Conservation (phyloP, 2,113 vertebrate species). For the Eulemur rufifrons region DNA sequence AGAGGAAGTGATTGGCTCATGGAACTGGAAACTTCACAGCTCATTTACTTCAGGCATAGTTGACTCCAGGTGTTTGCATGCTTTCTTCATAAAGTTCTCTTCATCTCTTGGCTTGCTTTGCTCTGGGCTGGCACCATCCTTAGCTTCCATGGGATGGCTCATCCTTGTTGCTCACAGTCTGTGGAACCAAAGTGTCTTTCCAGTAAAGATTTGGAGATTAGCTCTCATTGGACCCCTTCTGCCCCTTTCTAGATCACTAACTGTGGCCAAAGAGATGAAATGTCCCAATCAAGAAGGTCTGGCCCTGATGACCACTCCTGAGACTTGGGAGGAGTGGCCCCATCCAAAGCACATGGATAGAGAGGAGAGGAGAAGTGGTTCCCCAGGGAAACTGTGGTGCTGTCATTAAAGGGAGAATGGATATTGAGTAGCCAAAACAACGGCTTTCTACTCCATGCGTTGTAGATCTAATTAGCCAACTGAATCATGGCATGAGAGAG, state of each 20-base stretch:
- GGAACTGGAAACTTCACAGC: background rate
- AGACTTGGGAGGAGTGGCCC: background rate
- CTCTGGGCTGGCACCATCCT: background rate
- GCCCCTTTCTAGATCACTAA: background rate
- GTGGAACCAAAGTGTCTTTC: background rate
- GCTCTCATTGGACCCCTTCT: background rate
- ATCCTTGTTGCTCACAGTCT: background rate
- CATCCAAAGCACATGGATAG: background rate
- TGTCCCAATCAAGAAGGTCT: background rate
- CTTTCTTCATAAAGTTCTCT: background rate
- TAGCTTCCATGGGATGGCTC: background rate
- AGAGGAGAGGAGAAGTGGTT: background rate
- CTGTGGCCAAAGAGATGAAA: background rate
- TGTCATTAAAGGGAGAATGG: background rate
- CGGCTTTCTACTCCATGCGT: background rate
- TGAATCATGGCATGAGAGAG: background rate
- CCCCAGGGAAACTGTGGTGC: background rate
- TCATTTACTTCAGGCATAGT: background rate
- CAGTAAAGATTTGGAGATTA: background rate
- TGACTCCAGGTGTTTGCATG: background rate
- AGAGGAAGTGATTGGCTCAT: background rate
- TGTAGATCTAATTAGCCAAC: background rate
- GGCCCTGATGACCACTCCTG: background rate
- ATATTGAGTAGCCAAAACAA: background rate
- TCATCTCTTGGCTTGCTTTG: background rate